These are phyloP conservation scores for Dendrocopos noguchii DNA, from an alignment of 2,113 vertebrate species.

Conservation along the genomic window DNA sequence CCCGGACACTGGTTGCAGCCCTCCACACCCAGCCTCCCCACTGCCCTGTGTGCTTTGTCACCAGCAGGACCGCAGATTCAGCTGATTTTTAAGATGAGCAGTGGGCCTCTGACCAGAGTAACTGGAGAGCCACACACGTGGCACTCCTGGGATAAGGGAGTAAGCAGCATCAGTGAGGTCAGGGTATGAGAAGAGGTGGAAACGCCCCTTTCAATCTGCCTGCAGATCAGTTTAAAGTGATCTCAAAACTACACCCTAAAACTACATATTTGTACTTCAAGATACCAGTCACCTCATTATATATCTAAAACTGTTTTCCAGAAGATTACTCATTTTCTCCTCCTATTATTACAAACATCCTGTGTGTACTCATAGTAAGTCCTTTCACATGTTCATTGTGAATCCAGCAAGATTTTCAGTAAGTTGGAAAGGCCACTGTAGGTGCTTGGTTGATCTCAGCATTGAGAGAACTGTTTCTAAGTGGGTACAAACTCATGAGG, in stretches of 20 bases:
- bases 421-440: not conserved
- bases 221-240: not conserved
- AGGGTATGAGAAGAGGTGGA: not conserved
- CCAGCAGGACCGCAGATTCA: not conserved
- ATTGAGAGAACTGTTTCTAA: not conserved
- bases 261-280: not conserved
- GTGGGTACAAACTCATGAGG: not conserved
- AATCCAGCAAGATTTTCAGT: not conserved
- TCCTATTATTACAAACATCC: not conserved
- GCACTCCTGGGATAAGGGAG: not conserved
- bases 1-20: not conserved
- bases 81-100: not conserved
- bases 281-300: not conserved
- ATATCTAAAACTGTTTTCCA: not conserved
- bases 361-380: not conserved
- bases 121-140: not conserved
- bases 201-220: not conserved
- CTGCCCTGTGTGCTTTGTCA: not conserved
- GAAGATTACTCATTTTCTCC: constrained; percentile 25
- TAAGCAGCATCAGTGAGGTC: not conserved
- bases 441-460: not conserved
- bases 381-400: not conserved
- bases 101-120: not conserved
- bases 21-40: not conserved
- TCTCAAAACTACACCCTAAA: not conserved